Evolutionary conservation across 2,113 vertebrate species (phyloP).

Genomic region (Dipodomys merriami): DNA sequence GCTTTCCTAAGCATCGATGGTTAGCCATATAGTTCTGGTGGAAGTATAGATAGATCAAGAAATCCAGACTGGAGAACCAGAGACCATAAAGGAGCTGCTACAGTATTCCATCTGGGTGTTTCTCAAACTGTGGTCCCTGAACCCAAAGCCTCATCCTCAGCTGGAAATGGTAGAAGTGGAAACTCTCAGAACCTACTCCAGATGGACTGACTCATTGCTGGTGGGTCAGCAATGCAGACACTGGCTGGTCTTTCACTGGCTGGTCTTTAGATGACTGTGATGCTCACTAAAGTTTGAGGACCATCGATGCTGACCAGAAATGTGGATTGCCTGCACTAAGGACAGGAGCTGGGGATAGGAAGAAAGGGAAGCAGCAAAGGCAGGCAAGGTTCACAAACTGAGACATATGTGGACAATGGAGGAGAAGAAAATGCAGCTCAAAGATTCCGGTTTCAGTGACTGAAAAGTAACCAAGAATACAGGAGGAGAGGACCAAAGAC

Average conservation of each 20-base stretch:
- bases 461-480: background rate
- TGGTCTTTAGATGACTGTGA: background rate
- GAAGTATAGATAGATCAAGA: background rate
- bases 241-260: rapidly evolving
- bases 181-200: background rate
- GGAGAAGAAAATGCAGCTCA: background rate
- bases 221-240: background rate
- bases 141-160: background rate
- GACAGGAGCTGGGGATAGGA: background rate
- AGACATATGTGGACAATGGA: background rate
- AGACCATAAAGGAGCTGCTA: background rate
- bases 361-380: background rate
- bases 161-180: background rate
- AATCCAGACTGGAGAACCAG: background rate
- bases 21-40: background rate
- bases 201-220: background rate
- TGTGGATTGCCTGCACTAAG: background rate
- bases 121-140: background rate
- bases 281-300: background rate
- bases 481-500: background rate
- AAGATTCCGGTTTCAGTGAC: background rate
- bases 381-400: background rate
- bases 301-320: background rate
- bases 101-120: too few species aligned
- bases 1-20: background rate